Evolutionary conservation across 2,113 vertebrate species (phyloP).

Genomic region (Aix galericulata): DNA sequence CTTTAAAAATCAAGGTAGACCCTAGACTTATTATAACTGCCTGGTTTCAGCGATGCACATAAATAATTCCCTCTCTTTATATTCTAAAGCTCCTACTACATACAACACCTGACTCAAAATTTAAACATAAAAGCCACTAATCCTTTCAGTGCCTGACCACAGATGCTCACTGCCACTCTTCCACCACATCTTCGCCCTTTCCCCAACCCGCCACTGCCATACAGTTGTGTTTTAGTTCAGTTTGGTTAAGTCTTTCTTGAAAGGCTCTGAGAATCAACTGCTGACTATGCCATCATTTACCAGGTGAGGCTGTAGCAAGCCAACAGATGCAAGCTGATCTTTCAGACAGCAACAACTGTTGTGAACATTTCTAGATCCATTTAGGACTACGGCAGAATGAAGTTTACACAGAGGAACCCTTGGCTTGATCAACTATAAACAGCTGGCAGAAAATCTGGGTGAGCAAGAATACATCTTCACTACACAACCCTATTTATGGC

Average conservation of each 20-base stretch:
- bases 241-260: background rate
- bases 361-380: background rate
- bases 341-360: constrained; percentile 3
- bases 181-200: background rate
- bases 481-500: background rate
- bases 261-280: background rate
- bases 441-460: background rate
- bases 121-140: background rate
- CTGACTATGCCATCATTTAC: background rate
- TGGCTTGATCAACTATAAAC: background rate
- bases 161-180: background rate
- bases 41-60: background rate
- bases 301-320: background rate
- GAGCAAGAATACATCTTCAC: background rate
- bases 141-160: background rate
- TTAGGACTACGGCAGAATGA: background rate
- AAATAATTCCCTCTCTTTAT: background rate
- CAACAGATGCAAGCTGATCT: background rate
- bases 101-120: background rate
- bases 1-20: background rate
- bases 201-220: background rate
- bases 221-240: accelerated
- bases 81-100: background rate
- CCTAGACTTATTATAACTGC: background rate
- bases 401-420: background rate